These are phyloP conservation scores for Eudyptes chrysolophus DNA, from an alignment of 2,113 vertebrate species.

Conservation along the genomic window DNA sequence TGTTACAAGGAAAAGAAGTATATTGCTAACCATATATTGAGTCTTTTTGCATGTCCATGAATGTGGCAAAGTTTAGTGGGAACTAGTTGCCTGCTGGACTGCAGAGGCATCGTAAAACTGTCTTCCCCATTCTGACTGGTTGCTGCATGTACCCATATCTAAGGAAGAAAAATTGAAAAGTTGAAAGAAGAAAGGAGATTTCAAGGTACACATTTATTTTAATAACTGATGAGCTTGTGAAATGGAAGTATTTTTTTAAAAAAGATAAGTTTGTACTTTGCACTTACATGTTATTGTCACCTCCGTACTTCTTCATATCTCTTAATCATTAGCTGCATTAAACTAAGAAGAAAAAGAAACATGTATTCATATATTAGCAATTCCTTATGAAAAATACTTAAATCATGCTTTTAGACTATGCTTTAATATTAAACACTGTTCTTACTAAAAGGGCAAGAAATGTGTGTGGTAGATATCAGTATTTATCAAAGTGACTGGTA, in stretches of 20 bases:
- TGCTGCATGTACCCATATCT: conserved; percentile 63
- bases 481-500: neutral
- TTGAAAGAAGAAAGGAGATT: conserved; percentile 65
- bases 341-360: neutral
- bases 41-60: conserved; percentile 77
- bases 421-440: neutral
- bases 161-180: conserved; percentile 64
- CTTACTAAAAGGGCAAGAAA: neutral
- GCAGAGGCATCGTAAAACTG: conserved; percentile 68
- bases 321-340: neutral
- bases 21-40: conserved; percentile 68
- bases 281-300: neutral
- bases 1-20: conserved; percentile 13
- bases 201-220: conserved; percentile 59
- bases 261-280: neutral
- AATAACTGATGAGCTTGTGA: conserved; percentile 24
- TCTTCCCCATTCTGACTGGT: conserved; percentile 64
- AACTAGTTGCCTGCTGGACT: conserved; percentile 68
- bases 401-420: neutral
- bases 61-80: conserved; percentile 55
- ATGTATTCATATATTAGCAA: neutral
- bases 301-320: neutral
- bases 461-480: neutral
- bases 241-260: neutral
- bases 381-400: neutral